Conservation (phyloP, 2,797 vertebrate species). For the Myioborus miniatus region DNA sequence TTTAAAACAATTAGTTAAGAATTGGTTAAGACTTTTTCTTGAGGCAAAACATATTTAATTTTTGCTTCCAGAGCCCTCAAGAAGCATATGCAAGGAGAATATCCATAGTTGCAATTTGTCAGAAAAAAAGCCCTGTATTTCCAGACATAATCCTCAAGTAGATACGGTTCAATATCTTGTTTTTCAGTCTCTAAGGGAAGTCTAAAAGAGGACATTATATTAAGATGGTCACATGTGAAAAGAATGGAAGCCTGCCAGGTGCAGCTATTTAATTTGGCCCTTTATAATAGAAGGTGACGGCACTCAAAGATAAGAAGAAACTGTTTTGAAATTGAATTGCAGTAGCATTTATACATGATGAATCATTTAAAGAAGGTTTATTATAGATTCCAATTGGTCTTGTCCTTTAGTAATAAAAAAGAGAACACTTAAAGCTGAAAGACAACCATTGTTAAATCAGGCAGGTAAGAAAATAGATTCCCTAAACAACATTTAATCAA, state of each 20-base stretch:
- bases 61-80: background rate
- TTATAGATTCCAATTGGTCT: background rate
- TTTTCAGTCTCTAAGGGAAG: background rate
- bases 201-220: background rate
- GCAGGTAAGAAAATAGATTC: background rate
- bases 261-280: background rate
- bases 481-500: background rate
- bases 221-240: background rate
- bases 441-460: background rate
- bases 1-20: background rate
- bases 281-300: background rate
- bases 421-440: background rate
- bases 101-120: background rate
- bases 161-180: background rate
- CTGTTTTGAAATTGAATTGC: constrained; percentile 20
- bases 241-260: background rate
- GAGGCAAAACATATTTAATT: background rate
- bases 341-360: background rate
- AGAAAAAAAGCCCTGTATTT: background rate
- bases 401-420: background rate
- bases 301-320: background rate
- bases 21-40: background rate
- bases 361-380: background rate
- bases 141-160: background rate
- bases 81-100: background rate